These are phyloP conservation scores for Scelioninae gen. 1 DNA, from an alignment of 2,888 invertebrate species.

Conservation along the genomic window DNA sequence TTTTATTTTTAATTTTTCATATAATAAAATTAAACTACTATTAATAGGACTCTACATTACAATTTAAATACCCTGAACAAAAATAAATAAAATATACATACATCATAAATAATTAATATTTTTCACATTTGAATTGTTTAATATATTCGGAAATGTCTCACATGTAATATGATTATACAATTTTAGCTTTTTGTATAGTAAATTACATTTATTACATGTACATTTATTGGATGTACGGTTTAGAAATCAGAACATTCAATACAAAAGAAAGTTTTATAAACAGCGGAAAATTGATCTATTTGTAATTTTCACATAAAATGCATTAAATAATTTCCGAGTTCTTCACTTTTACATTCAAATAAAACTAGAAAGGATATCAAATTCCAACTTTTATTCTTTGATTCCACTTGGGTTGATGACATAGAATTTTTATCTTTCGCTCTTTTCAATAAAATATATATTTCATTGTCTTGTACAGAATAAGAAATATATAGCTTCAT, in stretches of 20 bases:
- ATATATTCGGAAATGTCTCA: no score
- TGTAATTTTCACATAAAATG: neutral
- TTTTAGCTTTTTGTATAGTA: neutral
- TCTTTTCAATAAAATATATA: no score
- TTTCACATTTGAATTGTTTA: no score
- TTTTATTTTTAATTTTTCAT: no score
- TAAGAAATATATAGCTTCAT: no score
- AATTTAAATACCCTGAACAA: no score
- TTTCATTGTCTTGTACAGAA: no score
- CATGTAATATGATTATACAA: no score
- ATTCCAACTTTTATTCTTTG: neutral
- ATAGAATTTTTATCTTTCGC: neutral
- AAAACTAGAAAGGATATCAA: neutral
- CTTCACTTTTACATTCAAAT: conserved; percentile 3
- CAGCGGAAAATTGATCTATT: neutral
- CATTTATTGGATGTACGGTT: neutral
- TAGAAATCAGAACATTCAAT: neutral
- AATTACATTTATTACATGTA: neutral
- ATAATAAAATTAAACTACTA: no score
- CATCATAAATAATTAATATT: no score
- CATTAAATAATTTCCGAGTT: neutral
- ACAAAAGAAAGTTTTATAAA: neutral
- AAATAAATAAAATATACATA: no score
- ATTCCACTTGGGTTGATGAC: neutral
- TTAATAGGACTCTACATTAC: no score